Conservation (phyloP, 2,888 invertebrate genomes). For the Megalurothrips usitatus region DNA sequence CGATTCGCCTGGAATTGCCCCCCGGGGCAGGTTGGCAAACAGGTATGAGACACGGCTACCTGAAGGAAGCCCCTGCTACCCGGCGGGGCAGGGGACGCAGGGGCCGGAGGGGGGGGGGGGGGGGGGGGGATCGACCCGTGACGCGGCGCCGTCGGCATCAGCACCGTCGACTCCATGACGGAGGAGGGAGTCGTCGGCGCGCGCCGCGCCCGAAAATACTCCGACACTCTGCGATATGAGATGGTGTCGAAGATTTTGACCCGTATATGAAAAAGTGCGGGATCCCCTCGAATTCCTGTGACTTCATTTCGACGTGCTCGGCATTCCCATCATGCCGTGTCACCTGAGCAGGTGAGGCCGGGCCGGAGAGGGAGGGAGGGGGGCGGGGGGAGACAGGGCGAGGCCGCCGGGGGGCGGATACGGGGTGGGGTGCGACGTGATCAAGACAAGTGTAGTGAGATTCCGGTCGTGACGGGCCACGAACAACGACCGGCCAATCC, state of each 20-base stretch:
- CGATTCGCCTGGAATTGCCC: constrained; percentile 21
- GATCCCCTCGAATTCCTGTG: too few relatives aligned
- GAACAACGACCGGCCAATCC: background rate
- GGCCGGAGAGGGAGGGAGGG: background rate
- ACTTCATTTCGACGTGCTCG: too few relatives aligned
- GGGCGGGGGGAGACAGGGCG: background rate
- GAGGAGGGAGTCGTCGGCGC: too few relatives aligned
- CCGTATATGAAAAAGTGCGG: too few relatives aligned
- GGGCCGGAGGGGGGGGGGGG: background rate
- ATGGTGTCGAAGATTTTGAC: too few relatives aligned
- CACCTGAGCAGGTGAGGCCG: too few relatives aligned
- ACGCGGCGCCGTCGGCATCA: too few relatives aligned
- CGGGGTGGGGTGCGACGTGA: background rate
- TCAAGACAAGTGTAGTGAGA: constrained; percentile 24
- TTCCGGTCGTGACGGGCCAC: background rate
- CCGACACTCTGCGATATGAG: too few relatives aligned
- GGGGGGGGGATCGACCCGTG: background rate
- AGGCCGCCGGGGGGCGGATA: background rate
- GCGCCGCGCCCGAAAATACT: too few relatives aligned
- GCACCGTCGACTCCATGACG: too few relatives aligned
- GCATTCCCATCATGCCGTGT: too few relatives aligned
- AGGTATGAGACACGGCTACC: background rate
- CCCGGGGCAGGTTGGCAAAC: constrained; percentile 7
- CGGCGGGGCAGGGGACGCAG: background rate
- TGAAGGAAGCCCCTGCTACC: background rate